Base-by-base conservation (phyloP, 1,140 invertebrate genomes). In the Heliconius congener region DNA sequence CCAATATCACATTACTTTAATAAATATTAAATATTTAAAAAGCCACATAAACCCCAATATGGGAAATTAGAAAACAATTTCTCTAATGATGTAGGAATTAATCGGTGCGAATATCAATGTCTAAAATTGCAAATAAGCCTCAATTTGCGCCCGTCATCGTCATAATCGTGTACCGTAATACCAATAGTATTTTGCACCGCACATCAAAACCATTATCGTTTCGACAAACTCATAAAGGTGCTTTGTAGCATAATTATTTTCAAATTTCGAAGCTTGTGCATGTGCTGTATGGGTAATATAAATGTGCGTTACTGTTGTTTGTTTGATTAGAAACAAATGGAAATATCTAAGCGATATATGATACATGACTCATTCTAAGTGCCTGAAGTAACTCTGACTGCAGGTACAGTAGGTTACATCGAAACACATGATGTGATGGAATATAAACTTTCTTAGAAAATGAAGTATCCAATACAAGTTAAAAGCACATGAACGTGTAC, bases 71-170 rank as follows among this genome's bases (percentile, higher is more conserved):
- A 81, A 83, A 87, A 79, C 82, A 72, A 82, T 86, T 83, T 74
- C 83, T 84, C 78, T 83, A 85, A 87, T 88, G 86, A 86, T 80
- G 77, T 80, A 81, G 75, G 78, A 74, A 84, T 88, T 85, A 83
- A 80, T 70, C 78, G 34, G 74, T 74, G 77, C 79, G 73, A 70
- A 81, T 84, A 81, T 73, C 23, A 75, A 82, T 50, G 73, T 78
- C 80, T 79, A 80, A 80, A 79, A 76, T 82, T 73, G 60, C 39
- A 81, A 83, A 82, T 80, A 72, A 76, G 50, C 30, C 70, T 37
- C 74, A 75, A 79, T 80, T 70, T 80, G 79, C 27, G 46, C 71
- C 71, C 71, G 81, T 85, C 78, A 79, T 60, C 75, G 42, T 82
- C 78, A 79, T 77, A 77, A 73, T 70, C 42, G 27, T 71, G n/a